A percentile compares a stretch with the other conserved stretches of the same genome.
Evolutionary conservation across 2,888 invertebrate genomes (phyloP).

Genomic region (Euspilapteryx auroguttella): DNA sequence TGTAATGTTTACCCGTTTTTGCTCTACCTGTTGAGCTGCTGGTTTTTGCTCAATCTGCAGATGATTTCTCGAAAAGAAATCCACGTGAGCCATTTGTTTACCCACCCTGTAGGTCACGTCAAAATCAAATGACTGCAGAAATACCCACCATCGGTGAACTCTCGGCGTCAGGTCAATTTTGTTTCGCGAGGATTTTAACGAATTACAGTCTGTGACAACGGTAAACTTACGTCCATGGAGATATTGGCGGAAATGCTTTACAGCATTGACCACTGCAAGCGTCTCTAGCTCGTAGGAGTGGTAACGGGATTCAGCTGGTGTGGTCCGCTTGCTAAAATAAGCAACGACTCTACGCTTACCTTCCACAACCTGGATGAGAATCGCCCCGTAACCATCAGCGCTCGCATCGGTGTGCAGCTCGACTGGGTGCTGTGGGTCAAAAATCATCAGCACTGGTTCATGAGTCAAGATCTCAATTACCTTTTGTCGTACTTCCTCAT

Average conservation of each 20-base stretch:
- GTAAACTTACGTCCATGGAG: background rate
- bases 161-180: background rate
- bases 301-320: conserved; percentile 7
- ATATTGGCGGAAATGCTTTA: background rate
- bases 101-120: background rate
- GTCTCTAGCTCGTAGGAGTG: conserved; percentile 12
- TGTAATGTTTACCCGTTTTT: background rate
- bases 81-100: background rate
- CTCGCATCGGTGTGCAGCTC: conserved; percentile 13
- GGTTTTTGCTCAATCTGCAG: background rate
- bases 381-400: conserved; percentile 10
- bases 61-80: background rate
- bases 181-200: background rate
- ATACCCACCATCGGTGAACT: background rate
- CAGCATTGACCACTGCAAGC: conserved; percentile 10
- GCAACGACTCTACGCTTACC: conserved; percentile 5
- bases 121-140: background rate
- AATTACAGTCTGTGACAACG: background rate
- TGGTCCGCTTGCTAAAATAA: conserved; percentile 9
- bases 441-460: conserved; percentile 9
- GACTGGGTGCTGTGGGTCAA: conserved; percentile 7
- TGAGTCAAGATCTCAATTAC: conserved; percentile 5
- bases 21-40: background rate
- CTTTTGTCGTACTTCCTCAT: background rate
- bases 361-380: conserved; percentile 3